Evolutionary conservation across 2,797 vertebrate species (phyloP).

Genomic region (Girardinus metallicus): DNA sequence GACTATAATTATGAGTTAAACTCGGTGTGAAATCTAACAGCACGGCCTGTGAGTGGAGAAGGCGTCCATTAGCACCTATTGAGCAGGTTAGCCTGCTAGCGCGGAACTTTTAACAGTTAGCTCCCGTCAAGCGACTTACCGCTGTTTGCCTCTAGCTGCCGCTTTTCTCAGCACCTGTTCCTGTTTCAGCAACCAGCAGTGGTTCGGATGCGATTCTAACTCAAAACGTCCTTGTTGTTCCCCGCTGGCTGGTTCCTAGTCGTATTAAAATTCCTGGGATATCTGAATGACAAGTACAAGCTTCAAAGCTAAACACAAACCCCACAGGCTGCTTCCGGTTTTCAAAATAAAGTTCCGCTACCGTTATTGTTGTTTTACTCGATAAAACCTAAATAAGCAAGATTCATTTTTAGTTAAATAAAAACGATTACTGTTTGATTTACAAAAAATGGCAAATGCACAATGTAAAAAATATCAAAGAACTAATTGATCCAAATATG

Average conservation of each 20-base stretch:
- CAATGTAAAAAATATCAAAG: too few relatives aligned
- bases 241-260: conserved; percentile 38
- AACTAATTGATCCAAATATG: too few relatives aligned
- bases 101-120: conserved; percentile 16
- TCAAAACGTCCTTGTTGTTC: conserved; percentile 34
- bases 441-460: too few relatives aligned
- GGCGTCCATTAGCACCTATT: conserved; percentile 70
- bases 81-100: conserved; percentile 66
- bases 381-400: neutral
- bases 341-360: conserved; percentile 46
- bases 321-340: neutral
- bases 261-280: conserved; percentile 74
- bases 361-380: neutral
- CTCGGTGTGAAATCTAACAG: neutral
- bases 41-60: conserved; percentile 49
- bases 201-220: neutral
- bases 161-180: conserved; percentile 2
- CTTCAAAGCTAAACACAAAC: neutral
- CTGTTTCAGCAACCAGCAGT: conserved; percentile 7
- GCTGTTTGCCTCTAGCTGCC: neutral
- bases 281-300: conserved; percentile 80
- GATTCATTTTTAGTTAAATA: too few relatives aligned
- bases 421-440: too few relatives aligned
- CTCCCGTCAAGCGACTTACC: conserved; percentile 56
- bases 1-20: neutral